These are phyloP conservation scores for Podarcis lilfordi DNA, from an alignment of 2,797 vertebrate species.

Conservation along the genomic window DNA sequence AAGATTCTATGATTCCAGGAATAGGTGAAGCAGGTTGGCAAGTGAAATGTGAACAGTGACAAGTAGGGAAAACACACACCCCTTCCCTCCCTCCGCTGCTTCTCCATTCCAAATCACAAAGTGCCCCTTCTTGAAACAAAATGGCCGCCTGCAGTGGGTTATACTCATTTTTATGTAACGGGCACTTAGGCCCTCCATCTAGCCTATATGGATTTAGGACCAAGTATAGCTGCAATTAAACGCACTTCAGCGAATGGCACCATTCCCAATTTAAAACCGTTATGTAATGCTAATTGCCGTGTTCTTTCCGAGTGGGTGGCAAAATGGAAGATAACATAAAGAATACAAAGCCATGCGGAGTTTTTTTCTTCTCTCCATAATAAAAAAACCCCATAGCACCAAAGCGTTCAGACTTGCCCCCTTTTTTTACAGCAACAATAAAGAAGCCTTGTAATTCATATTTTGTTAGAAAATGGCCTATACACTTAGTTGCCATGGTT, in stretches of 20 bases:
- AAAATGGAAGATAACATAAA: constrained; percentile 8
- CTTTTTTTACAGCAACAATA: neutral
- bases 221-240: neutral
- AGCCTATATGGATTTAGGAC: neutral
- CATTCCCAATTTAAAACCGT: neutral
- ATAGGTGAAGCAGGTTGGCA: no score
- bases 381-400: neutral
- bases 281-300: constrained; percentile 17
- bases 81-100: no score
- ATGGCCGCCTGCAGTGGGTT: neutral
- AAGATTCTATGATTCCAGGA: no score
- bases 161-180: neutral
- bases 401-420: neutral
- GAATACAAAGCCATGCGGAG: neutral
- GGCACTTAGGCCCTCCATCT: neutral
- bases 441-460: neutral
- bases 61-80: neutral
- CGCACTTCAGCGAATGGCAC: neutral
- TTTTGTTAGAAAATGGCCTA: neutral
- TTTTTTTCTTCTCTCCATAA: neutral
- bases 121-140: neutral
- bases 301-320: neutral
- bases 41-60: no score
- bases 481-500: constrained; percentile 12
- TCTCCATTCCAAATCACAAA: neutral